These are phyloP conservation scores for Meloidogyne chitwoodi DNA, from an alignment of 1,140 invertebrate species.

Conservation along the genomic window DNA sequence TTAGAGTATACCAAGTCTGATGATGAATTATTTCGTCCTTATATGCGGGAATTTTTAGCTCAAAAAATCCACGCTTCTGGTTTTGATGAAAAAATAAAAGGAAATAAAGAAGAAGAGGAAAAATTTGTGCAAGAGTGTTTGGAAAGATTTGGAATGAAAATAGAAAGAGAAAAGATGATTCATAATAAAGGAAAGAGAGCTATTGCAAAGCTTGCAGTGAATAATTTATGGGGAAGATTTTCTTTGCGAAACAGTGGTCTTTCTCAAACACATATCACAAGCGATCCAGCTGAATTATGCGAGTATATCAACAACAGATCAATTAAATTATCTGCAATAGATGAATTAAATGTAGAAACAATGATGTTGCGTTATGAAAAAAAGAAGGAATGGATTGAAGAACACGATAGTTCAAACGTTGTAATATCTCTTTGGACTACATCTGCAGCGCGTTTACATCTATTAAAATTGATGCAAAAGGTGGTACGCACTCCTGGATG, in stretches of 20 bases:
- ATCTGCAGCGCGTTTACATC: background rate
- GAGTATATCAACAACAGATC: background rate
- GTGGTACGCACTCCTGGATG: background rate
- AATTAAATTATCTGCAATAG: background rate
- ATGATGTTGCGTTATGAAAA: background rate
- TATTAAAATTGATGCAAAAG: constrained; percentile 1
- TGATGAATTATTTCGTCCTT: background rate
- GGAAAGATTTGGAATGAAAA: background rate
- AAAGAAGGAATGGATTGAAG: constrained; percentile 3
- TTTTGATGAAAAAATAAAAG: background rate
- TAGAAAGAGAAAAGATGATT: background rate
- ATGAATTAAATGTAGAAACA: background rate
- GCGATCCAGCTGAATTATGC: background rate
- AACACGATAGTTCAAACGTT: background rate
- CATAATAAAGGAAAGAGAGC: background rate
- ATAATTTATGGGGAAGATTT: background rate
- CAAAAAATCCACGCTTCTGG: background rate
- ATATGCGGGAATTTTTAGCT: constrained; percentile 2
- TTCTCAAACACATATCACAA: background rate
- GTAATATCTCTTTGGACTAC: constrained; percentile 10
- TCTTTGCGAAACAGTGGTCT: background rate
- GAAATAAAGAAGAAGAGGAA: background rate
- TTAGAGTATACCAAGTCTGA: background rate
- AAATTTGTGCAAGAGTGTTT: background rate
- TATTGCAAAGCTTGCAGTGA: background rate